Evolutionary conservation across 2,888 invertebrate species (phyloP), one percentile per base, ranked within the genome.

Genomic region (Pyralis farinalis): DNA sequence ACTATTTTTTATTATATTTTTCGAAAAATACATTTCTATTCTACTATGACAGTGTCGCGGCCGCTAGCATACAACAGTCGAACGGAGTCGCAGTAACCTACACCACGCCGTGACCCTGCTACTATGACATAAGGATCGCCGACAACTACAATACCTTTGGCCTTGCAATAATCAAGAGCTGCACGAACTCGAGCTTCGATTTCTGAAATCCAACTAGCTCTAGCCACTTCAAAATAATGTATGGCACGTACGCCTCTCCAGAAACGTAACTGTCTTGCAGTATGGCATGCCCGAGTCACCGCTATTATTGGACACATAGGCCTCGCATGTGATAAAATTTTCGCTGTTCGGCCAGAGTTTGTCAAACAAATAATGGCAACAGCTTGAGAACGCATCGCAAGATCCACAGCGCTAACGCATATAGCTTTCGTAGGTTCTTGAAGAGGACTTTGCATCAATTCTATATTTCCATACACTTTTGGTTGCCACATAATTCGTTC

Each of bases 401-500:
- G 57, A 51, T 88, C 85, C 4, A 77, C 77, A 27, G 86, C 86
- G 51, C 77, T 76, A 4, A 85, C 58, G 52, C 86, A 80, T 16
- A 88, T 46, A 0, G 95, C 94, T 66, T 75, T 84, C 7, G 79
- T 77, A 1, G 88, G 87, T 48, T 87, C 88, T 43, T 77, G 75
- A 1, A 93, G 83, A 1, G 93, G 92, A 60, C 90, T 69, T 75
- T 77, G 91, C 79, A 91, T 90, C 50, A 83, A 75, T 12, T 90
- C 82, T 31, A 96, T 75, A 71, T 97, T 96, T 21, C 92, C 91
- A 73, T 96, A 96, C 45, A 94, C 85, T 63, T 94, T 93, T 51
- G 92, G 93, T 63, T 96, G 95, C 92, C 95, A 96, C 42, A 94
- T 84, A 0, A 95, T 95, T 21, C 94, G 91, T 80, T 98, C 98